phyloP scores from a whole-genome alignment of 2,113 vertebrate species.

The Pollachius pollachius region DNA sequence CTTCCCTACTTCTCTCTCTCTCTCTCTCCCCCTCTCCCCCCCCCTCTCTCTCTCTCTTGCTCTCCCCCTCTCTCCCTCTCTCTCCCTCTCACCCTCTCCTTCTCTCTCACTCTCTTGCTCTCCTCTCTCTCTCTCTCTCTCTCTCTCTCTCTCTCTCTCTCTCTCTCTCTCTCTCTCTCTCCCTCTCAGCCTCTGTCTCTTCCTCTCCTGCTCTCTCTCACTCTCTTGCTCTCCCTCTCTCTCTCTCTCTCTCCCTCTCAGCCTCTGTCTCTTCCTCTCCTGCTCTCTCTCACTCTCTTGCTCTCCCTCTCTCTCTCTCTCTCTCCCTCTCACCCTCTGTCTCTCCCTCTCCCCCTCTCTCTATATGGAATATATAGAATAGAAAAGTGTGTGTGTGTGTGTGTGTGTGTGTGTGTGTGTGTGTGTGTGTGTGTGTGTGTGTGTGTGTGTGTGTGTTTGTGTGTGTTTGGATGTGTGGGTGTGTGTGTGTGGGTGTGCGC shows the following conservation, averaged over 20 bases:
- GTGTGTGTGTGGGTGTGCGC: conserved; percentile 18
- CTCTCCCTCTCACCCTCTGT: conserved; percentile 4
- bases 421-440: too few relatives aligned
- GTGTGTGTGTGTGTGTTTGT: not conserved
- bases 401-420: too few relatives aligned
- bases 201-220: not conserved
- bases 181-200: too few relatives aligned
- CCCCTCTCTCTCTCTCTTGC: not conserved
- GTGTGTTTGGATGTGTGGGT: not conserved
- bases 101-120: too few relatives aligned
- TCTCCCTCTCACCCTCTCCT: not conserved
- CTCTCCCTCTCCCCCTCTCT: conserved; percentile 9
- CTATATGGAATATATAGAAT: too few relatives aligned
- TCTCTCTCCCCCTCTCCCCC: not conserved
- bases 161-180: too few relatives aligned
- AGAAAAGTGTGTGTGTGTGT: too few relatives aligned
- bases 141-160: too few relatives aligned
- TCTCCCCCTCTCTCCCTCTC: not conserved
- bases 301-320: not conserved
- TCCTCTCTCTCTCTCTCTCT: too few relatives aligned
- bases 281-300: conserved; percentile 17
- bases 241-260: not conserved
- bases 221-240: not conserved
- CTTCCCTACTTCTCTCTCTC: not conserved
- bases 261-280: conserved; percentile 9